Percentiles rank a stretch among this genome's conserved stretches.
phyloP scores from a whole-genome alignment of 2,797 vertebrate genomes.

The Columba guinea region DNA sequence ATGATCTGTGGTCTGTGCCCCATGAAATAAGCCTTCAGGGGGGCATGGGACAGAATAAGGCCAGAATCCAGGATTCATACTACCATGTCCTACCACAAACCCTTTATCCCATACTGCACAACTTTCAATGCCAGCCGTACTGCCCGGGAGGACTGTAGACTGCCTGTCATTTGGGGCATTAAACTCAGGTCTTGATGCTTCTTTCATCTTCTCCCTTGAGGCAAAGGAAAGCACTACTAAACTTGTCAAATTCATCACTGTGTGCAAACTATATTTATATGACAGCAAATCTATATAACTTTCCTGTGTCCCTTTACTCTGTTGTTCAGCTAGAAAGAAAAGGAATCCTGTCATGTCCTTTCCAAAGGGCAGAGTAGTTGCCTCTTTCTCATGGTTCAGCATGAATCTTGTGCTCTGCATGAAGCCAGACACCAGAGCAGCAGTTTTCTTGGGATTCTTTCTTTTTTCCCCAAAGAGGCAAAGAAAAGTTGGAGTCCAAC shows the following conservation, averaged over 20 bases:
- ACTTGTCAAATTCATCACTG: slow-evolving; percentile 28
- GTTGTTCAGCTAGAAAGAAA: not conserved
- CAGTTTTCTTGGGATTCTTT: not conserved
- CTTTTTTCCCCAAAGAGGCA: not conserved
- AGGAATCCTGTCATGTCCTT: not conserved
- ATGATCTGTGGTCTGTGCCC: not conserved
- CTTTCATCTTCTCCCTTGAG: not conserved
- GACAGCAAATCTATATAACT: slow-evolving; percentile 47
- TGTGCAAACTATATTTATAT: slow-evolving; percentile 13
- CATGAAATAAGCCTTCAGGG: not conserved
- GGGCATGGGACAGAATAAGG: not conserved
- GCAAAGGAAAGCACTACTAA: not conserved
- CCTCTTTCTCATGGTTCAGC: not conserved
- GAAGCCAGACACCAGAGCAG: not conserved
- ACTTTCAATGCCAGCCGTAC: not conserved
- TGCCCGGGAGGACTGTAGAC: not conserved
- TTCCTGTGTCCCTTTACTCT: not conserved
- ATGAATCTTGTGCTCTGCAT: not conserved
- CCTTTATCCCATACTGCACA: not conserved
- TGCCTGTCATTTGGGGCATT: not conserved
- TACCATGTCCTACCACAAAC: not conserved
- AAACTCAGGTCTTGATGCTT: not conserved
- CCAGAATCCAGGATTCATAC: not conserved
- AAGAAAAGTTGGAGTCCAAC: not conserved
- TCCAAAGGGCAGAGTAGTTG: not conserved